Evolutionary conservation across 2,113 vertebrate genomes (phyloP), one percentile per base, ranked within the genome.

Genomic region (Noctilio leporinus): DNA sequence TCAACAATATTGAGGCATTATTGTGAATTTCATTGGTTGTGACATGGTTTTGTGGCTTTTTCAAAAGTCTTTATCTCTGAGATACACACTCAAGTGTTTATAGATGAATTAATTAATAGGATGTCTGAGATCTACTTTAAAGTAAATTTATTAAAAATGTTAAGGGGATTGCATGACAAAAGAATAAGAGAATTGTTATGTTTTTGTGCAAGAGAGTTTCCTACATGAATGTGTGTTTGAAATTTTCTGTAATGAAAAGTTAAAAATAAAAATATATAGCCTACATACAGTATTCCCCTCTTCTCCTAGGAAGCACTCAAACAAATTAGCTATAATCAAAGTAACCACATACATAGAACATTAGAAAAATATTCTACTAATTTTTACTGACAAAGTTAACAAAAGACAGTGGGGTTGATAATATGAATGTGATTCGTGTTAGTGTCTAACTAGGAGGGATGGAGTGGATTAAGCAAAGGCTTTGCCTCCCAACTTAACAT

Each of bases 331-430:
- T 64, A 62, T 53, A 57, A 28, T 33, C 28, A 55, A 7, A 88
- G 38, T 82, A 73, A 35, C 57, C 55, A 82, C 10, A 67, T 28
- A 55, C 53, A 72, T 1, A 70, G 73, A 82, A 73, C 11, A 2
- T 88, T 43, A 83, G 62, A 86, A 88, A 95, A 95, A 73, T 33
- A 83, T 64, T 92, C 59, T 53, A 62, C 59, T 76, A 77, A 35
- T 14, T 92, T 94, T 91, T 80, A 86, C 80, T 81, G 64, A 80
- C 49, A 65, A 95, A 94, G 72, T 43, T 70, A 85, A 75, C 94
- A 62, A 80, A 89, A 91, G 55, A 64, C 40, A 73, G 24, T 76
- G 26, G 87, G 49, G 47, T 82, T 77, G 57, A 43, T n/a, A 81
- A 69, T 43, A 55, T 12, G 28, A n/a, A 59, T 40, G 65, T n/a